phyloP scores from a whole-genome alignment of 2,888 invertebrate genomes.

The Marasmarcha lunaedactyla region DNA sequence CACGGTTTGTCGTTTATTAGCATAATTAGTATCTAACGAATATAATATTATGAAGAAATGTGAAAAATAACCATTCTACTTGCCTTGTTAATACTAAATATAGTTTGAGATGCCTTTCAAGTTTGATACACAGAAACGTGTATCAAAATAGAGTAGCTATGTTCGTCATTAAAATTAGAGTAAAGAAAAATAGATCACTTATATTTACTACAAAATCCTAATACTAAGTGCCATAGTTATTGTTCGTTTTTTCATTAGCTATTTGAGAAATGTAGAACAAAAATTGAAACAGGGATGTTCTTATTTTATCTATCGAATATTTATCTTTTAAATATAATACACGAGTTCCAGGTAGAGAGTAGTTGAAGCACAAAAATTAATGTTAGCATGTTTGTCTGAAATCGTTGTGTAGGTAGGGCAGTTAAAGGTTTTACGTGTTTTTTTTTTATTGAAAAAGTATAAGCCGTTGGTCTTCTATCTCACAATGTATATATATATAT shows the following conservation, averaged over 20 bases:
- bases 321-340: slow-evolving; percentile 22
- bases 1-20: too few species aligned
- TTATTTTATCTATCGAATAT: slow-evolving; percentile 32
- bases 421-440: slow-evolving; percentile 13
- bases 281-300: slow-evolving; percentile 42
- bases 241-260: neutral
- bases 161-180: neutral
- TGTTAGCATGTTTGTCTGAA: slow-evolving; percentile 17
- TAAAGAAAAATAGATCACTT: neutral
- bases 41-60: too few species aligned
- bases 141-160: neutral
- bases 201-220: neutral
- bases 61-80: neutral
- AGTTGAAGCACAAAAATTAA: slow-evolving; percentile 6
- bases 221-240: slow-evolving; percentile 1
- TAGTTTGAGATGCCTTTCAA: slow-evolving; percentile 1
- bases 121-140: neutral
- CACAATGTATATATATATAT: too few species aligned
- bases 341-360: too few species aligned
- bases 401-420: too few species aligned
- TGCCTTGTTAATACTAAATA: neutral
- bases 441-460: too few species aligned
- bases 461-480: too few species aligned
- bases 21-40: too few species aligned
- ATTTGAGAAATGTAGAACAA: slow-evolving; percentile 5